Evolutionary conservation across 2,888 invertebrate genomes (phyloP), one percentile per base, ranked within the genome.

Genomic region (Cylindroiulus punctatus): DNA sequence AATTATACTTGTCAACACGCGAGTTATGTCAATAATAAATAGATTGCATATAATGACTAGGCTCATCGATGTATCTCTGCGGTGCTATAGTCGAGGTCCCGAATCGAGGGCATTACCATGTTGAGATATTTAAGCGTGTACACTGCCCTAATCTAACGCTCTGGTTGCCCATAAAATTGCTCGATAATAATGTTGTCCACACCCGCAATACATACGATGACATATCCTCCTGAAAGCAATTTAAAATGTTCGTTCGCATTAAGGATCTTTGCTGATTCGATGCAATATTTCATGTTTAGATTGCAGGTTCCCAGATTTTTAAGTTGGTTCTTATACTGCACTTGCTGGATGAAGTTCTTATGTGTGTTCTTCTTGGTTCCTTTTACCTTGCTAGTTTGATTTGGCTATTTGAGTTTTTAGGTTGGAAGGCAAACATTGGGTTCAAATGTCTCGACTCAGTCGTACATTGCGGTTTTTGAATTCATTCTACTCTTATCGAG

Each of bases 11-110:
- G 76, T 76, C 76, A 76, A 76, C 76, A 76, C 26, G 30, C 76
- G 76, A 76, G 76, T 76, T 76, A 30, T 76, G 76, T 76, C 76
- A 76, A 76, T 76, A 76, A 76, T 76, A 76, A 76, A 30, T 76
- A 76, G 76, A 76, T 76, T 12, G 76, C 76, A 76, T 76, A 30
- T 76, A 76, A 76, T 76, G 76, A 76, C 30, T 8, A 26, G 76
- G 76, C 14, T 17, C 30, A 30, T 76, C 30, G 76, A 76, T 30
- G 76, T 30, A 26, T 30, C 26, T 76, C 30, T 30, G 30, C n/a
- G 19, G n/a, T 52, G 52, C 52, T 52, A 36, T 36, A n/a, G n/a
- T n/a, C n/a, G 44, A 17, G 76, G 76, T 76, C 30, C 76, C 17
- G 14, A 7, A 30, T 3, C 30, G 26, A 76, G 30, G 30, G 30